Evolutionary conservation across 53 echinoderm and acorn worm genomes (phyloP).

Genomic region (Echinarachnius parma): DNA sequence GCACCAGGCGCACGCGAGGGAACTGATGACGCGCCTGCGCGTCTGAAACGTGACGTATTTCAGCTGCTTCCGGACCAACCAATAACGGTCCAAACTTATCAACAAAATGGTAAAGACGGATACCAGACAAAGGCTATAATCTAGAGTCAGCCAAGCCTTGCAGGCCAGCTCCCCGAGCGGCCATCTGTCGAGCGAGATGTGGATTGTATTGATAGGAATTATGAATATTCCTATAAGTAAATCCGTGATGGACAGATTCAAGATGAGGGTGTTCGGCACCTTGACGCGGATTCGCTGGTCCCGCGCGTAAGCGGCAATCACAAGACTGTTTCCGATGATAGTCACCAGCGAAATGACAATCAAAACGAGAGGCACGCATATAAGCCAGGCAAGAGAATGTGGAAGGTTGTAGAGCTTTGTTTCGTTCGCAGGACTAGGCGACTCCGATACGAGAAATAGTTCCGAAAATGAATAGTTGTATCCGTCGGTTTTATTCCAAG

Average conservation of each 20-base stretch:
- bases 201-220: constrained; percentile 57
- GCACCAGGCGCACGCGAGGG: constrained; percentile 46
- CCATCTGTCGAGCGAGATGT: constrained; percentile 49
- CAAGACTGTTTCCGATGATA: constrained; percentile 62
- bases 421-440: too few species aligned
- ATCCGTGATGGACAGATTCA: constrained; percentile 76
- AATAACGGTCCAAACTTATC: constrained; percentile 88
- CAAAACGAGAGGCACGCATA: constrained; percentile 12
- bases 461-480: too few species aligned
- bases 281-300: constrained; percentile 59
- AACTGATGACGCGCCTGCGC: constrained; percentile 24
- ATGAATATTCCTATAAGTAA: constrained; percentile 58
- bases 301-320: constrained; percentile 52
- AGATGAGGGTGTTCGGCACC: constrained; percentile 57
- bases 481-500: too few species aligned
- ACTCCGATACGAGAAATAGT: too few species aligned
- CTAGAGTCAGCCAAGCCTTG: constrained; percentile 57
- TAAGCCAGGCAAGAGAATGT: constrained; percentile 5
- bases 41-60: constrained; percentile 67
- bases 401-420: too few species aligned
- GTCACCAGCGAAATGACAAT: constrained; percentile 54
- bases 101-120: constrained; percentile 65
- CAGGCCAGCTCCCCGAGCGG: constrained; percentile 57
- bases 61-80: constrained; percentile 82
- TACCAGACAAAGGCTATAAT: constrained; percentile 58